phyloP scores from a whole-genome alignment of 2,888 invertebrate genomes.

The Drosophila fulvimacula region DNA sequence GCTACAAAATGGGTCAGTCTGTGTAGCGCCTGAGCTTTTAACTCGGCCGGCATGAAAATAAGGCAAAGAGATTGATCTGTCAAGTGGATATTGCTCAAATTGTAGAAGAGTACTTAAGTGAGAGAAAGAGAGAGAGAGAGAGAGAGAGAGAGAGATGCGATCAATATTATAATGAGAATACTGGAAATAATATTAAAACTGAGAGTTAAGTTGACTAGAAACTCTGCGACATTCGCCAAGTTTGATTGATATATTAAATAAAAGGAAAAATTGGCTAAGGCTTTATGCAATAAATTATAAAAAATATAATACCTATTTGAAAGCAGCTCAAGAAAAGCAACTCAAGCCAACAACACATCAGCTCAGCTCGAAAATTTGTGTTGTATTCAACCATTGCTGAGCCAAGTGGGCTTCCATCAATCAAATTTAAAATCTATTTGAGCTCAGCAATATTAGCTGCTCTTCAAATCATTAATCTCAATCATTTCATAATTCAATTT shows the following conservation, averaged over 20 bases:
- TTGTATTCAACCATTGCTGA: too few species aligned
- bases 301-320: neutral
- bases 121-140: too few species aligned
- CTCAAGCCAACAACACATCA: neutral
- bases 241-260: neutral
- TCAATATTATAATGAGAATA: too few species aligned
- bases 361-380: neutral
- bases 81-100: neutral
- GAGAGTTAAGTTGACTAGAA: neutral
- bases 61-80: neutral
- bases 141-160: too few species aligned
- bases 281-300: too few species aligned
- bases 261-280: neutral
- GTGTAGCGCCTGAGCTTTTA: slow-evolving; percentile 13
- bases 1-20: slow-evolving; percentile 47
- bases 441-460: neutral
- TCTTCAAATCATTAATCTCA: neutral
- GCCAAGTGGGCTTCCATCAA: too few species aligned
- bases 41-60: neutral
- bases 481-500: neutral
- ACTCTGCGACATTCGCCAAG: neutral
- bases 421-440: neutral
- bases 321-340: neutral
- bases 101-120: neutral
- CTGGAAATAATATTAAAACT: too few species aligned